Evolutionary conservation across 2,797 vertebrate genomes (phyloP).

Genomic region (Tadarida brasiliensis): DNA sequence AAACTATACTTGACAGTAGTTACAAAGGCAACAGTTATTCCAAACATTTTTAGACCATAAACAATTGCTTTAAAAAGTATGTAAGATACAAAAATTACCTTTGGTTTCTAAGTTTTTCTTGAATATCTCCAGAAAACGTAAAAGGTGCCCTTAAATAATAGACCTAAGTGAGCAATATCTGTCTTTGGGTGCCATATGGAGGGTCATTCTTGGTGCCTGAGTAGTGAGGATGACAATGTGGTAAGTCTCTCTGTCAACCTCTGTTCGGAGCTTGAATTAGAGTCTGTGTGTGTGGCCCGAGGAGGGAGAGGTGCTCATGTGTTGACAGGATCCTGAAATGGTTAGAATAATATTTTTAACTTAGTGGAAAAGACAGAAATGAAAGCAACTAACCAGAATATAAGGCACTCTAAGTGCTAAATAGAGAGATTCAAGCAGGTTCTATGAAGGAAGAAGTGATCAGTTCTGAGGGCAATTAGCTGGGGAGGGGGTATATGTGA

Average conservation of each 20-base stretch:
- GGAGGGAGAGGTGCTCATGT: background rate
- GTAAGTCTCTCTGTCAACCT: background rate
- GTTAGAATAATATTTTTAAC: constrained; percentile 29
- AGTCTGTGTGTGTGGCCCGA: background rate
- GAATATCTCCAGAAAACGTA: background rate
- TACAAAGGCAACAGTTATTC: background rate
- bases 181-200: background rate
- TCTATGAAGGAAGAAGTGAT: background rate
- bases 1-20: background rate
- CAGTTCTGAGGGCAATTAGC: background rate
- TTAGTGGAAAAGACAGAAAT: constrained; percentile 1
- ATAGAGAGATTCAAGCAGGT: background rate
- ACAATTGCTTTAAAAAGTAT: background rate
- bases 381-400: background rate
- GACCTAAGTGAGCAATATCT: background rate
- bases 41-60: constrained; percentile 34
- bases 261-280: background rate
- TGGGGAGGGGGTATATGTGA: background rate
- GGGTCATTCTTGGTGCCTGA: background rate
- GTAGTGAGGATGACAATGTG: background rate
- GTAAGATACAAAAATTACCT: background rate
- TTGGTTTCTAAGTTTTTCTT: background rate
- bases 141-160: background rate
- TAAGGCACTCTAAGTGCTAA: background rate
- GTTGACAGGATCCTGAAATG: background rate